phyloP scores from a whole-genome alignment of 1,140 invertebrate genomes.

The Ips typographus region DNA sequence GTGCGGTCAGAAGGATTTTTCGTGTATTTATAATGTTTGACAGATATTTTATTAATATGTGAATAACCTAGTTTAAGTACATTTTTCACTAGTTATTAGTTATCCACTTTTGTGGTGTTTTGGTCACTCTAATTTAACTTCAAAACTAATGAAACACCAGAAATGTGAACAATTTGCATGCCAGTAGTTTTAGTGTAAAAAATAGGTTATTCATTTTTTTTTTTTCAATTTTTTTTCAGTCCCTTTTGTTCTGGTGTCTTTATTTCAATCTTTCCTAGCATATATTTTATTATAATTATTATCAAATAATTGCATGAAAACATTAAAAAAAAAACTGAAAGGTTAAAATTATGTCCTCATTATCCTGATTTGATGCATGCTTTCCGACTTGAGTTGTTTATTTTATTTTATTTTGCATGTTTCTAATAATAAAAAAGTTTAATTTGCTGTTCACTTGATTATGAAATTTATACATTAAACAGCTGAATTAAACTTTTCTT shows the following conservation, averaged over 20 bases:
- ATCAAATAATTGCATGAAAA: too few species aligned
- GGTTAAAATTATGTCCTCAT: neutral
- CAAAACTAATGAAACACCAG: slow-evolving; percentile 14
- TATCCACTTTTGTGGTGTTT: slow-evolving; percentile 26
- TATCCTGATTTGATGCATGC: slow-evolving; percentile 37
- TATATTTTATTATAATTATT: too few species aligned
- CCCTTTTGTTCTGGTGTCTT: neutral
- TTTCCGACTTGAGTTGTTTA: slow-evolving; percentile 24
- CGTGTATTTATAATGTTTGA: slow-evolving; percentile 46
- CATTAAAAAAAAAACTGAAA: too few species aligned
- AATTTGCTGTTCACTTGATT: slow-evolving; percentile 20
- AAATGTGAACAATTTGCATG: slow-evolving; percentile 31
- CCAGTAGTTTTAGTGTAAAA: slow-evolving; percentile 32
- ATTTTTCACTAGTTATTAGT: slow-evolving; percentile 37
- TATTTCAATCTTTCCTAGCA: too few species aligned
- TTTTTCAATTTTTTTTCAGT: neutral
- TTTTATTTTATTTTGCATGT: slow-evolving; percentile 43
- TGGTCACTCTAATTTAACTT: neutral
- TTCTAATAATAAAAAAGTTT: slow-evolving; percentile 32
- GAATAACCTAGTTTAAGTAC: slow-evolving; percentile 48
- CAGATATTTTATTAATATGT: slow-evolving; percentile 48
- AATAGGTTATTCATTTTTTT: slow-evolving; percentile 1
- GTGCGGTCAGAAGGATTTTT: slow-evolving; percentile 45
- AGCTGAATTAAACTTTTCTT: slow-evolving; percentile 5
- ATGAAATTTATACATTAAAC: neutral